phyloP scores from a whole-genome alignment of 2,113 vertebrate genomes.

The Rattus norvegicus region GRCr8 NC_086021.1:80474501-80475000 shows the following conservation, averaged over 20 bases:
- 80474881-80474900: neutral
- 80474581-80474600: too few relatives aligned
- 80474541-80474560: too few relatives aligned
- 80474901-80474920: neutral
- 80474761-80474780: neutral
- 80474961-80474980: neutral
- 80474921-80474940: neutral
- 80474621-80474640: neutral
- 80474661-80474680: neutral
- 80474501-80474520: neutral
- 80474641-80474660: neutral
- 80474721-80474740: slow-evolving; percentile 2
- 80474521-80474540: too few relatives aligned
- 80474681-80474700: neutral
- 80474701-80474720: neutral
- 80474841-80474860: neutral
- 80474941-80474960: neutral
- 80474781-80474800: neutral
- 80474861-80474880: neutral
- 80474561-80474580: too few relatives aligned
- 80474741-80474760: neutral
- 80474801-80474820: neutral
- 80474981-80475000: neutral
- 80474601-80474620: neutral
- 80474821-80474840: neutral